Percentiles rank a stretch among this genome's conserved stretches.
Conservation (phyloP, 1,140 invertebrate genomes). For the Drosophila littoralis region DNA sequence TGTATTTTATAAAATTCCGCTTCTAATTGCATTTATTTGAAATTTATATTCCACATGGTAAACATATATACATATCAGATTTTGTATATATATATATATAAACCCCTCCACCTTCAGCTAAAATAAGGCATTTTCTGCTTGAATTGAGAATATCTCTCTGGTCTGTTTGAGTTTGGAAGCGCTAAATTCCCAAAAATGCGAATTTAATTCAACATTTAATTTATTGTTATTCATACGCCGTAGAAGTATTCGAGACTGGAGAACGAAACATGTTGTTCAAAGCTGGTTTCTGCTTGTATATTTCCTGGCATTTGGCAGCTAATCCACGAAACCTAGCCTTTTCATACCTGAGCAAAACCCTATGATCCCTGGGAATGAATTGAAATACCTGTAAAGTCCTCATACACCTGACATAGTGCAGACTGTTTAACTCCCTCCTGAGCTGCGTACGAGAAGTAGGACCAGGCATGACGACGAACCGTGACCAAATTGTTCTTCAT, state of each 20-base stretch:
- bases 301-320: background rate
- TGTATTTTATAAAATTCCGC: too few relatives aligned
- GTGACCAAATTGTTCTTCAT: constrained; percentile 53
- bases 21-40: too few relatives aligned
- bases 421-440: constrained; percentile 55
- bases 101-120: background rate
- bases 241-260: background rate
- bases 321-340: background rate
- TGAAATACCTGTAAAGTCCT: constrained; percentile 72
- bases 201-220: background rate
- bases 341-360: background rate
- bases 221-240: background rate
- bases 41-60: too few relatives aligned
- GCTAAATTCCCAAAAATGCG: constrained; percentile 3
- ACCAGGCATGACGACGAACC: constrained; percentile 57
- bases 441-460: constrained; percentile 67
- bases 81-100: background rate
- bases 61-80: background rate
- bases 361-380: constrained; percentile 1
- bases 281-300: background rate
- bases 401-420: constrained; percentile 69
- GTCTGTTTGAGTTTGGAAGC: constrained; percentile 10
- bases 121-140: background rate
- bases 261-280: background rate
- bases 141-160: background rate